Evolutionary conservation across 2,888 invertebrate genomes (phyloP).

Genomic region (Cerceris rybyensis): DNA sequence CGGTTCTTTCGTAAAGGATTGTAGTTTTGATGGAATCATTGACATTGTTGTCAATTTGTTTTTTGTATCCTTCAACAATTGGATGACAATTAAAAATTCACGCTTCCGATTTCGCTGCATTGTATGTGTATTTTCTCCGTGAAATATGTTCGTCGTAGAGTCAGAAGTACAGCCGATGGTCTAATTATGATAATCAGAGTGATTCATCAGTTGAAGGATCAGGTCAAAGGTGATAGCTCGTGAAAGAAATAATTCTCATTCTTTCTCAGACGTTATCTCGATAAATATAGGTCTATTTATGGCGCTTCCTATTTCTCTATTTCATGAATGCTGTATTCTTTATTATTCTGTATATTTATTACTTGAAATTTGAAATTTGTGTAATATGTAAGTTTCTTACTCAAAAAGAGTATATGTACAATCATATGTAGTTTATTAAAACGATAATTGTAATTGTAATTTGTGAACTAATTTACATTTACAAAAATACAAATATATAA

Average conservation of each 20-base stretch:
- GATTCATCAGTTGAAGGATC: slow-evolving; percentile 62
- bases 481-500: no score
- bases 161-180: slow-evolving; percentile 30
- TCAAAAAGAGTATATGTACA: no score
- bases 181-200: slow-evolving; percentile 59
- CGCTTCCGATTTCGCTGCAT: neutral
- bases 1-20: no score
- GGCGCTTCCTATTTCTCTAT: no score
- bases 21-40: no score
- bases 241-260: slow-evolving; percentile 24
- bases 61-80: neutral
- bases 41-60: neutral
- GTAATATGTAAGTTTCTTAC: no score
- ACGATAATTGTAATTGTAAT: no score
- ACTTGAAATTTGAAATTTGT: no score
- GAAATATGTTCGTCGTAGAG: slow-evolving; percentile 23
- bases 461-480: no score
- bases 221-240: slow-evolving; percentile 55
- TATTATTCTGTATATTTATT: no score
- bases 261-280: slow-evolving; percentile 10
- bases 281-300: neutral
- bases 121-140: slow-evolving; percentile 7
- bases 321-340: no score
- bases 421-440: no score
- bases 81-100: neutral